Base-by-base conservation (phyloP, 1,140 invertebrate species). In the Aphidius gifuensis region DNA sequence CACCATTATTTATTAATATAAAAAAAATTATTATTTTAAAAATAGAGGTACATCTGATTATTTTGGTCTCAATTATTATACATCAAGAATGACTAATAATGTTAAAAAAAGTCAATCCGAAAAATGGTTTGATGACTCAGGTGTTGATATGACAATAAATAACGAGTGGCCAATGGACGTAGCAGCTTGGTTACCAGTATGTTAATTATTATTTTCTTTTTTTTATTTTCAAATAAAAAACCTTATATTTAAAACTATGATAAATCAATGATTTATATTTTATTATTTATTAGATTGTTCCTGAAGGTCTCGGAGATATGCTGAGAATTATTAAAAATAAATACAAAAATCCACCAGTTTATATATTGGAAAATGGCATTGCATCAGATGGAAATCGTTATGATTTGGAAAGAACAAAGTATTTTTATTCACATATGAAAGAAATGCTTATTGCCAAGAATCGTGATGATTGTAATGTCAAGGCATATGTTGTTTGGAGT, bases 351-450 rank as follows among this genome's bases (percentile, higher is more conserved):
- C 83, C 86, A 6, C 81, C 84, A 38, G 84, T 92, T 16, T 86
- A 89, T 58, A 83, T 92, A 1, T 89, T 89, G 1, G 90, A 92
- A 83, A 92, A 91, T 73, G 90, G 90, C 1, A 81, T 83, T 64
- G 82, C 82, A 9, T 83, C 85, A 66, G 71, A 68, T 1, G 85
- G 84, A 6, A 85, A 85, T 0, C 86, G 86, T 82, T 64, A 78
- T 0, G 86, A 85, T 66, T 66, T 74, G 1, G 54, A 76, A 3
- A 80, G 85, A 21, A 68, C 78, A 0, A 72, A 83, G 16, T 82
- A 82, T 63, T 87, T 87, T 64, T 70, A 74, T 42, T 21, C n/a
- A 4, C 43, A 38, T 38, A 54, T 51, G 54, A 56, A 57, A 46
- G 32, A 48, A 23, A 23, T 55, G 43, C 9, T 54, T 5, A n/a